A percentile compares a stretch with the other conserved stretches of the same genome.
phyloP scores from a whole-genome alignment of 1,140 invertebrate genomes.

The Asbolus verrucosus region DNA sequence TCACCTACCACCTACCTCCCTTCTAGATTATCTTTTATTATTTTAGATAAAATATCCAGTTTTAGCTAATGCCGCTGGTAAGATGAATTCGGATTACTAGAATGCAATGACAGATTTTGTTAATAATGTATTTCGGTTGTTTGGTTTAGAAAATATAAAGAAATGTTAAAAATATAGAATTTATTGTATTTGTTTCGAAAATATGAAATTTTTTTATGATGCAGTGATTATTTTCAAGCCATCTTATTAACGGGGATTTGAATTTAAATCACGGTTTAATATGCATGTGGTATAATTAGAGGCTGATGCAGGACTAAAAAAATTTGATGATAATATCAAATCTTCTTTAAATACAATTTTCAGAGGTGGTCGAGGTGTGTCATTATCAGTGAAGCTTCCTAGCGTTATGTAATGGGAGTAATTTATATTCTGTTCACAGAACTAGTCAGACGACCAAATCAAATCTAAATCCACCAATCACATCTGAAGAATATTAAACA shows the following conservation, averaged over 20 bases:
- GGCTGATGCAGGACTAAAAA: constrained; percentile 13
- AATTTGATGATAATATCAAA: constrained; percentile 28
- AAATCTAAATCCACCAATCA: constrained; percentile 59
- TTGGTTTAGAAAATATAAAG: no score
- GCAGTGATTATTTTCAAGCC: no score
- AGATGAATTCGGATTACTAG: no score
- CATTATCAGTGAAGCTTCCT: background rate
- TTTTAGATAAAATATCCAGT: no score
- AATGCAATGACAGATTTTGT: no score
- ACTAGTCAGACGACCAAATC: constrained; percentile 58
- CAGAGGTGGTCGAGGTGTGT: background rate
- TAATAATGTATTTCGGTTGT: no score
- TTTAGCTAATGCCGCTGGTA: no score
- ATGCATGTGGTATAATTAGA: constrained; percentile 22
- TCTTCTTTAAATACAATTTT: constrained; percentile 25
- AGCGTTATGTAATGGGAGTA: constrained; percentile 23
- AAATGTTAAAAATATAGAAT: background rate
- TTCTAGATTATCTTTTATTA: no score
- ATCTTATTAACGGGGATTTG: no score
- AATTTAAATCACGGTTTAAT: background rate
- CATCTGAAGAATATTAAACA: constrained; percentile 58
- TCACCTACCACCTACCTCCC: no score
- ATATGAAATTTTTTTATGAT: background rate
- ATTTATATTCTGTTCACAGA: constrained; percentile 58
- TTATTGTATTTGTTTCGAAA: background rate